Conservation (phyloP, 2,113 vertebrate species). For the Antechinus flavipes region DNA sequence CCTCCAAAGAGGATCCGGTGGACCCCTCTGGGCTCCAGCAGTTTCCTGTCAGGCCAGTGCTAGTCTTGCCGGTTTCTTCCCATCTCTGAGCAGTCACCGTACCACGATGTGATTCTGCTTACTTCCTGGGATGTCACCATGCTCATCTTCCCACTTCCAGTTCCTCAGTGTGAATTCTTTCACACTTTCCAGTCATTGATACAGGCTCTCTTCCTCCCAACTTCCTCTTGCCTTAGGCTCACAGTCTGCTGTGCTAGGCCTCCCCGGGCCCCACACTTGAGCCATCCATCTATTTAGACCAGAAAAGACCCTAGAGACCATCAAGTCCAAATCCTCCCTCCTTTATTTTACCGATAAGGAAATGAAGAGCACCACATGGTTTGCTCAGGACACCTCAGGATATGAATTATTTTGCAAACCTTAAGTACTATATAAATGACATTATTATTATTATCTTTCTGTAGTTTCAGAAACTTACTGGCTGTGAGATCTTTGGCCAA, state of each 20-base stretch:
- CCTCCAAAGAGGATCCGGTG: neutral
- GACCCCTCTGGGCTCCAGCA: neutral
- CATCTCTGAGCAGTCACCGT: neutral
- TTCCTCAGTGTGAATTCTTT: neutral
- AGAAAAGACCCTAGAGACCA: neutral
- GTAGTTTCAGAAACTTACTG: neutral
- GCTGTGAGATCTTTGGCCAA: neutral
- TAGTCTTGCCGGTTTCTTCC: neutral
- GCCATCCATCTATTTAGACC: neutral
- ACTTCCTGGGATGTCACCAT: neutral
- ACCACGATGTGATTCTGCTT: neutral
- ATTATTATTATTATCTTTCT: neutral
- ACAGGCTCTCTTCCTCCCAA: neutral
- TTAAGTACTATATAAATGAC: neutral
- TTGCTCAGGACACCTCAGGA: neutral
- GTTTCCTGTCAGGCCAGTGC: constrained; percentile 48
- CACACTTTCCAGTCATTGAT: neutral
- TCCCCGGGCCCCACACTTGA: neutral
- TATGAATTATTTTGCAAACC: neutral
- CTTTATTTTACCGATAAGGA: neutral
- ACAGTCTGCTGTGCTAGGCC: neutral
- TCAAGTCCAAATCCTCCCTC: neutral
- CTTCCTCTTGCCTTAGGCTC: neutral
- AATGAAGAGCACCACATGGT: neutral
- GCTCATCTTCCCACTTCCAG: neutral